Evolutionary conservation across 2,113 vertebrate species (phyloP).

Genomic region (Pteronura brasiliensis): DNA sequence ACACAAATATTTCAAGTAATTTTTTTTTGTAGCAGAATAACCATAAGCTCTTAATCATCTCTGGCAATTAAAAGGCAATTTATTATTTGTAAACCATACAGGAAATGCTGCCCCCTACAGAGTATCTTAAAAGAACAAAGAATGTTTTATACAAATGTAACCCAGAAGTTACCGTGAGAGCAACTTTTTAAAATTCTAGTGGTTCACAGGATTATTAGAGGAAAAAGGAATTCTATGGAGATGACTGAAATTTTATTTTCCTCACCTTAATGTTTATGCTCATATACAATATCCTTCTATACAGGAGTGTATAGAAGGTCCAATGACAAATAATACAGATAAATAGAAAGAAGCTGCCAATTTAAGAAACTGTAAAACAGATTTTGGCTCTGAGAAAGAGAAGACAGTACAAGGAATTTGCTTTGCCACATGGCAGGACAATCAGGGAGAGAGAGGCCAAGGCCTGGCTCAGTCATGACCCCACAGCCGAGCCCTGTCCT

Average conservation of each 20-base stretch:
- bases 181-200: background rate
- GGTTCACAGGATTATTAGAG: background rate
- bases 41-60: background rate
- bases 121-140: constrained; percentile 1
- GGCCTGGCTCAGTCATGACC: background rate
- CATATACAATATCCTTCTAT: background rate
- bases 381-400: background rate
- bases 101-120: constrained; percentile 28
- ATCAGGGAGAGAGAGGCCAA: background rate
- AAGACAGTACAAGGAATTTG: background rate
- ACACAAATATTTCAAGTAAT: background rate
- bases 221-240: background rate
- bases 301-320: background rate
- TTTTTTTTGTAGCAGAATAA: background rate
- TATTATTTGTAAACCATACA: background rate
- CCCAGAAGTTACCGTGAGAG: background rate
- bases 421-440: background rate
- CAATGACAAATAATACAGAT: background rate
- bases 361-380: background rate
- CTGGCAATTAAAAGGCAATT: constrained; percentile 34
- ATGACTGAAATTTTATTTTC: background rate
- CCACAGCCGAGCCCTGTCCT: background rate
- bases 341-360: background rate
- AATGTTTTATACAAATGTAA: background rate
- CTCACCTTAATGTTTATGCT: background rate